Conservation (phyloP, 2,888 invertebrate genomes). For the Lutraria lutraria region DNA sequence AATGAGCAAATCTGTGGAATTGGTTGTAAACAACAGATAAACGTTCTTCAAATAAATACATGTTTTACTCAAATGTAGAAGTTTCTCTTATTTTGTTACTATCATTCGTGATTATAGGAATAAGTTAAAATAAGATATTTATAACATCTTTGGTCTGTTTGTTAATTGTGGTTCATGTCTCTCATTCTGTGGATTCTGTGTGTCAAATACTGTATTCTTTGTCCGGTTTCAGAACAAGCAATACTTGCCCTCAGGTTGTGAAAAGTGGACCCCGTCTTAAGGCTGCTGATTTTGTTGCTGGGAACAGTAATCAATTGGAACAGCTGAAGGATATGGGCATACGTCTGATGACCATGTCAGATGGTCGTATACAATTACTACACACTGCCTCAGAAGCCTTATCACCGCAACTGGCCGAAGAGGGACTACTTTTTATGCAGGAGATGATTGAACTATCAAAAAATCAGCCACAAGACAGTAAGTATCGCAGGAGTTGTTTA, state of each 20-base stretch:
- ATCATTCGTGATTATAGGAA: too few species aligned
- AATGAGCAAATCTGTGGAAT: too few species aligned
- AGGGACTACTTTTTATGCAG: constrained; percentile 97
- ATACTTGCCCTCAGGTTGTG: constrained; percentile 42
- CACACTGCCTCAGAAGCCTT: constrained; percentile 94
- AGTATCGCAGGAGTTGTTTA: constrained; percentile 31
- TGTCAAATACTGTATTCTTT: neutral
- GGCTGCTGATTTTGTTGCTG: constrained; percentile 89
- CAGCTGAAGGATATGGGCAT: constrained; percentile 98
- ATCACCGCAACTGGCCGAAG: constrained; percentile 94
- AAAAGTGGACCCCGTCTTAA: constrained; percentile 76
- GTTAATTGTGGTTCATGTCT: too few species aligned
- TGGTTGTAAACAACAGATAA: too few species aligned
- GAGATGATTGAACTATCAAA: constrained; percentile 97
- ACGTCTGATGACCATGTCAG: constrained; percentile 94
- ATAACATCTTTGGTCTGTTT: too few species aligned
- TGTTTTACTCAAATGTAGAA: too few species aligned
- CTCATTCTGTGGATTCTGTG: neutral
- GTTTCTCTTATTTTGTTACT: too few species aligned
- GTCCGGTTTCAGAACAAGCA: constrained; percentile 38
- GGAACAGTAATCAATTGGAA: constrained; percentile 95
- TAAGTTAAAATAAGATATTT: too few species aligned
- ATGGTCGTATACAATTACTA: constrained; percentile 96
- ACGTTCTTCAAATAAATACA: too few species aligned
- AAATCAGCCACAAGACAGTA: constrained; percentile 85